phyloP scores from a whole-genome alignment of 1,140 invertebrate genomes.

The Cataglyphis hispanica region DNA sequence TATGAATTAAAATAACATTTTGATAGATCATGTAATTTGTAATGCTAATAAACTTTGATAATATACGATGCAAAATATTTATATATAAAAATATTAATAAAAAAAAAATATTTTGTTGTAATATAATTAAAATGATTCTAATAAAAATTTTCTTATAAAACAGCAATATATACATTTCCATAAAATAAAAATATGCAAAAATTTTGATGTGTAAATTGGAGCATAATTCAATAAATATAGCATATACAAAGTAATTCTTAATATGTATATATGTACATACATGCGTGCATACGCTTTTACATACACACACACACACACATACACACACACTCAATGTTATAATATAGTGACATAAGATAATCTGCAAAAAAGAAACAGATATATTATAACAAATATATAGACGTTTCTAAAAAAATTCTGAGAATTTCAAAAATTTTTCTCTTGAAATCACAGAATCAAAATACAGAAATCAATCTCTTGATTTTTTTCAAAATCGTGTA shows the following conservation, averaged over 20 bases:
- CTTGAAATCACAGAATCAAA: too few species aligned
- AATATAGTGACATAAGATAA: constrained; percentile 8
- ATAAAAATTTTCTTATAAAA: neutral
- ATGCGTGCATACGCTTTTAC: neutral
- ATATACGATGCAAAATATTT: constrained; percentile 23
- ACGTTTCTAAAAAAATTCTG: constrained; percentile 12
- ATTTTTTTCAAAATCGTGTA: neutral
- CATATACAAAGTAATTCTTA: neutral
- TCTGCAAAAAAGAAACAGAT: constrained; percentile 30
- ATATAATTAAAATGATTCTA: constrained; percentile 9
- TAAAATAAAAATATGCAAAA: constrained; percentile 23
- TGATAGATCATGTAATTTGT: neutral
- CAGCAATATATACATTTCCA: neutral
- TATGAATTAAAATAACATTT: neutral
- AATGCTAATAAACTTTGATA: neutral
- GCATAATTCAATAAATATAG: constrained; percentile 24
- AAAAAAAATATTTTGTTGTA: neutral
- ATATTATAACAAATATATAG: constrained; percentile 11
- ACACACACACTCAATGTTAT: neutral
- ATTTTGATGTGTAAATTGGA: constrained; percentile 8
- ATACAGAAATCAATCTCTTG: neutral
- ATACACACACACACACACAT: neutral
- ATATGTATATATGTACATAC: neutral
- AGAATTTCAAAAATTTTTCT: constrained; percentile 2
- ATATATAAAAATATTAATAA: neutral